Evolutionary conservation across 2,113 vertebrate species (phyloP).

Genomic region (Elachura formosa): DNA sequence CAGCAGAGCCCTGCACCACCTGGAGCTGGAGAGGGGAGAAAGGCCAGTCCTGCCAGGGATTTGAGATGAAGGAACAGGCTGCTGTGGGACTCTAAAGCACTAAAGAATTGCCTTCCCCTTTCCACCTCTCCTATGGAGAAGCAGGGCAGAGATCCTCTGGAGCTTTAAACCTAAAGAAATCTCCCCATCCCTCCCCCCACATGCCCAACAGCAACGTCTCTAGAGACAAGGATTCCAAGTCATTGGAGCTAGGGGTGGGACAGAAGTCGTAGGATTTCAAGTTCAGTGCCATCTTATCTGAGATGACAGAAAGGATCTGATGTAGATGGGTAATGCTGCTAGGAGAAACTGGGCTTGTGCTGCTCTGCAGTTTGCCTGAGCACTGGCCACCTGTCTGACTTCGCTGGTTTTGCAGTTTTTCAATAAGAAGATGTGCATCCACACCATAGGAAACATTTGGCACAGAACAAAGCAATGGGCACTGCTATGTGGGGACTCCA

Average conservation of each 20-base stretch:
- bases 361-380: not conserved
- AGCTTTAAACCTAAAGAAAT: not conserved
- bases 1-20: not conserved
- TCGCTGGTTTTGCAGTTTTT: not conserved
- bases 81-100: not conserved
- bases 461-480: not conserved
- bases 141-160: not conserved
- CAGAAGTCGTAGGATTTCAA: not conserved
- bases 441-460: not conserved
- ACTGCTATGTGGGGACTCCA: fast-evolving
- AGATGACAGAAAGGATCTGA: not conserved
- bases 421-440: not conserved
- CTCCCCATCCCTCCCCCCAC: fast-evolving
- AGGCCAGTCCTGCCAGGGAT: not conserved
- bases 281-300: not conserved
- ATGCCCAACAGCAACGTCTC: not conserved
- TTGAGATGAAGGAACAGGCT: not conserved
- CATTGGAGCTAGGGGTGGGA: not conserved
- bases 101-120: not conserved
- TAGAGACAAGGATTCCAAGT: not conserved
- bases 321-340: not conserved
- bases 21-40: not conserved
- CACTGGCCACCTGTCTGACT: not conserved
- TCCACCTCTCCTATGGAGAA: not conserved
- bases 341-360: not conserved